Evolutionary conservation across 2,888 invertebrate species (phyloP), one percentile per base, ranked within the genome.

Genomic region (Cactoblastis cactorum): DNA sequence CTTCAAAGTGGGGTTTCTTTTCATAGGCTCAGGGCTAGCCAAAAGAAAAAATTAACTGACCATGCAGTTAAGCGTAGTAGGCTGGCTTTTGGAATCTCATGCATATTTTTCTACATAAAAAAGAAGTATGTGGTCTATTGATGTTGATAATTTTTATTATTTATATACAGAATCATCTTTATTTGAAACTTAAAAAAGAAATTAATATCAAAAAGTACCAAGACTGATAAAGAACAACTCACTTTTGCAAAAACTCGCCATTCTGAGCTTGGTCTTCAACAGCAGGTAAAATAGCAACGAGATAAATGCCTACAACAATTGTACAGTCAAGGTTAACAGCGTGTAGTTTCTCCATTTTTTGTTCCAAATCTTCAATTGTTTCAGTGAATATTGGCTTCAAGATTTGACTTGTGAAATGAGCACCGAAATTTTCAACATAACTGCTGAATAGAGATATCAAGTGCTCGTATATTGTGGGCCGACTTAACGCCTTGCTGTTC

Each of bases 351-450:
- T 91, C 91, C 67, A 94, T 85, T 65, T 91, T 91, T 58, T 91
- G 90, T 69, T 94, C 94, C 53, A 94, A 74, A 56, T 89, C 91
- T 45, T 83, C 77, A 51, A 94, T 88, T 35, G 91, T 90, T 14
- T 90, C 83, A 49, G 82, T 77, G 62, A 94, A 92, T 46, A 92
- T 74, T 12, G 92, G 91, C 62, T 90, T 91, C 45, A 94, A 72
- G 71, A 92, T 87, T 17, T 79, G 77, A 49, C 74, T 75, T 0
- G 93, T 91, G 70, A 95, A 93, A 35, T 90, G 87, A 54, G 84
- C 83, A 5, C 95, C 94, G 70, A 95, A 95, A 50, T 93, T 92
- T 17, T 92, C 85, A 60, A 93, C 92, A 46, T 87, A 87, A 65
- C 70, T 74, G 56, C 68, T 78, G 46, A 88, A 80, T 54, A 87